phyloP scores from a whole-genome alignment of 2,888 invertebrate species.

The Apotomis capreana region DNA sequence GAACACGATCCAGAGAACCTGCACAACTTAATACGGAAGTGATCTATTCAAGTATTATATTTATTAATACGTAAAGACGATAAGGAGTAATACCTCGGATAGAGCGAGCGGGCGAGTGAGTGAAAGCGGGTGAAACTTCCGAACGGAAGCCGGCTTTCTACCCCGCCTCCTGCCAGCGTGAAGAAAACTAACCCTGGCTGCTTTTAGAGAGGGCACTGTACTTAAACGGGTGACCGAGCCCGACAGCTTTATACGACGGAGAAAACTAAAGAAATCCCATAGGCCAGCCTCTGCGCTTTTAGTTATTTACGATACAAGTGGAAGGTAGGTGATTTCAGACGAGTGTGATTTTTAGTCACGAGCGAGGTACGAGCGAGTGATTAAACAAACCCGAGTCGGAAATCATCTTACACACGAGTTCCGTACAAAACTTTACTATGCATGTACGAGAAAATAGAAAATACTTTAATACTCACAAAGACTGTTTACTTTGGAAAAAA shows the following conservation, averaged over 20 bases:
- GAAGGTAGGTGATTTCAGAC: background rate
- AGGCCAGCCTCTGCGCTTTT: constrained; percentile 10
- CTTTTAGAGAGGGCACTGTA: constrained; percentile 46
- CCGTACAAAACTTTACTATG: too few species aligned
- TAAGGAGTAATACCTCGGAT: constrained; percentile 60
- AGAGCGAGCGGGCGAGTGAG: constrained; percentile 54
- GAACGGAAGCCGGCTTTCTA: constrained; percentile 80
- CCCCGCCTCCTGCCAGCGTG: constrained; percentile 68
- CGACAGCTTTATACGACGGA: constrained; percentile 38
- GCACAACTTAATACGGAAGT: constrained; percentile 27
- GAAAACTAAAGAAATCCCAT: constrained; percentile 28
- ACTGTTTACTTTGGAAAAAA: too few species aligned
- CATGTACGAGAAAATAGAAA: too few species aligned
- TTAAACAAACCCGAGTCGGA: too few species aligned
- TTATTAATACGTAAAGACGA: constrained; percentile 41
- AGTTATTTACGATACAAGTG: too few species aligned
- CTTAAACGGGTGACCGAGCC: constrained; percentile 43
- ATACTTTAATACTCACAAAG: too few species aligned
- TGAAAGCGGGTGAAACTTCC: constrained; percentile 80
- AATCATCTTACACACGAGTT: too few species aligned
- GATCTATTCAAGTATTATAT: constrained; percentile 36
- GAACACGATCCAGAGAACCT: background rate
- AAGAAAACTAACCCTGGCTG: constrained; percentile 71
- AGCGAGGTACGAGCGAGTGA: too few species aligned
- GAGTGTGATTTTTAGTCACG: background rate